phyloP scores from a whole-genome alignment of 53 echinoderm and acorn worm species.

The Echinometra lucunter region DNA sequence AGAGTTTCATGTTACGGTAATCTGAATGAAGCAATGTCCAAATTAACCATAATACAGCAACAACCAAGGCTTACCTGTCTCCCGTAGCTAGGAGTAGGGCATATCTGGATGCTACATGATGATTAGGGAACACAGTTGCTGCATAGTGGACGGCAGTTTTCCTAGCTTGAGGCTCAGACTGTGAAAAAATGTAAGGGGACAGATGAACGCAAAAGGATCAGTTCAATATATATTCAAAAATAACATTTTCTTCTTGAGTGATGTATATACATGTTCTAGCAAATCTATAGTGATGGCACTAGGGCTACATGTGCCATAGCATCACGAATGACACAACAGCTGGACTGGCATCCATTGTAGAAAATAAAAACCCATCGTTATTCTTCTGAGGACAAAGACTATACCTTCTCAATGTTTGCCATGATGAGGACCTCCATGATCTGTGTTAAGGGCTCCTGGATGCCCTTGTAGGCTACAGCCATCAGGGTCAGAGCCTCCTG shows the following conservation, averaged over 20 bases:
- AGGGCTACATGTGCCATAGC: too few species aligned
- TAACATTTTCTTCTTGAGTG: too few species aligned
- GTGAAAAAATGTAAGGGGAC: neutral
- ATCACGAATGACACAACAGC: too few species aligned
- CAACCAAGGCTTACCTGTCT: slow-evolving; percentile 78
- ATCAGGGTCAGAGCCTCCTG: slow-evolving; percentile 91
- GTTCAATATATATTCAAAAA: too few species aligned
- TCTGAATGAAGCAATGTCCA: neutral
- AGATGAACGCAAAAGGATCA: neutral
- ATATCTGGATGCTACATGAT: slow-evolving; percentile 90
- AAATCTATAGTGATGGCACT: too few species aligned
- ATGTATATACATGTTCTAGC: too few species aligned
- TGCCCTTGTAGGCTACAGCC: slow-evolving; percentile 84
- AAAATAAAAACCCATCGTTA: too few species aligned
- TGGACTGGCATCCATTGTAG: too few species aligned
- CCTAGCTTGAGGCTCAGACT: slow-evolving; percentile 62
- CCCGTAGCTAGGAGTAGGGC: slow-evolving; percentile 89
- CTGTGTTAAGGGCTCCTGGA: slow-evolving; percentile 80
- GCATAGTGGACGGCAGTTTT: slow-evolving; percentile 63
- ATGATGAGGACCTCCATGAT: slow-evolving; percentile 89
- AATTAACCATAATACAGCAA: neutral
- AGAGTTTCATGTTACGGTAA: too few species aligned
- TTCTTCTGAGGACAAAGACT: neutral
- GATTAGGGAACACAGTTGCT: slow-evolving; percentile 73
- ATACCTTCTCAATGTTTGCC: slow-evolving; percentile 95